Evolutionary conservation across 2,797 vertebrate genomes (phyloP), one percentile per base, ranked within the genome.

Genomic region (Triplophysa yarkandensis): DNA sequence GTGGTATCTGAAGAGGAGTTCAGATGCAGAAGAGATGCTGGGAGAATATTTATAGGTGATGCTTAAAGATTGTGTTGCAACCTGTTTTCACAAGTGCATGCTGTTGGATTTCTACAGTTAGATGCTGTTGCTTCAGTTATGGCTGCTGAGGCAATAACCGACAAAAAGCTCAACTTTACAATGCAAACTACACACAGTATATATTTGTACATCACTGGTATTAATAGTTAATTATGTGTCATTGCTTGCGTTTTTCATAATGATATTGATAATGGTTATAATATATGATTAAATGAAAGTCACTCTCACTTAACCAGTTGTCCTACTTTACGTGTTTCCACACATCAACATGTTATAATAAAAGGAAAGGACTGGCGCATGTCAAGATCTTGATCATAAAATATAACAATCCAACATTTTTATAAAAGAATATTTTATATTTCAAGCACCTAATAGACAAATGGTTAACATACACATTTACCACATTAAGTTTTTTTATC

Each of bases 121-220:
- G 4, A 54, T 54, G 17, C 17, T 32, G 61, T 48, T 61, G 43
- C 52, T 66, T 9, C 61, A 66, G 34, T 32, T 13, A 13, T 10
- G n/a, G 44, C 19, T 39, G 39, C 10, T 74, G 72, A 66, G 28
- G 72, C n/a, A 52, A 75, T 68, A 68, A 75, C 73, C 39, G 73
- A 67, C 17, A 36, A 17, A 6, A 6, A 43, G 6, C 4, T n/a
- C 16, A 8, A 7, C 19, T 46, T 19, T 19, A 6, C 7, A n/a
- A n/a, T 6, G 17, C n/a, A 46, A 46, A 46, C 6, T 46, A 19
- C 44, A 44, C 17, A 44, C 1, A 44, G 6, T 17, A 44, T 16
- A 44, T 16, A 44, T n/a, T 2, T 44, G 14, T 43, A 4, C 6
- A 43, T 13, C 14, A 13, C 11, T 9, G 9, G 17, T 2, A 17